A percentile compares a stretch with the other conserved stretches of the same genome.
phyloP scores from a whole-genome alignment of 2,113 vertebrate genomes.

The Eretmochelys imbricata region DNA sequence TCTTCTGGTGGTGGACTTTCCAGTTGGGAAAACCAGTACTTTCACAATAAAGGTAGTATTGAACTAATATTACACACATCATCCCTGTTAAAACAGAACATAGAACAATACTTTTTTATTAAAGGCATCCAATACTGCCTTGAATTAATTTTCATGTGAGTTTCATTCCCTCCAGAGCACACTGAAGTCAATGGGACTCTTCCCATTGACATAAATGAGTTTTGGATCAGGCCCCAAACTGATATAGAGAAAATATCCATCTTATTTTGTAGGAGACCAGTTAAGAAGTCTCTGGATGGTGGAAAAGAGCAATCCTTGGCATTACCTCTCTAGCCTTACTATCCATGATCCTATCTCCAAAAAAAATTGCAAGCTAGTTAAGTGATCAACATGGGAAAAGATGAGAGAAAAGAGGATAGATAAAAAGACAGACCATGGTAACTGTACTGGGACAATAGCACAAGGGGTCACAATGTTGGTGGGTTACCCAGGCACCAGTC shows the following conservation, averaged over 20 bases:
- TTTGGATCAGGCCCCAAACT: background rate
- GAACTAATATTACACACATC: background rate
- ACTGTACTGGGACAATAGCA: background rate
- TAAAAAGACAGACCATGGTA: background rate
- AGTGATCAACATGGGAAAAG: background rate
- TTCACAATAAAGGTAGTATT: background rate
- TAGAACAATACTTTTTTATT: background rate
- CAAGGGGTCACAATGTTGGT: no score
- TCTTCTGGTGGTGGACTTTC: background rate
- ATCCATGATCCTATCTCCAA: background rate
- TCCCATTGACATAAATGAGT: background rate
- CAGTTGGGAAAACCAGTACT: background rate
- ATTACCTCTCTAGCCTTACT: background rate
- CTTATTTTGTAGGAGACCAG: background rate
- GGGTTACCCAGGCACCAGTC: no score
- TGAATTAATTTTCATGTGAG: background rate
- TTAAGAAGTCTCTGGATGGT: background rate
- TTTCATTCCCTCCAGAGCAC: background rate
- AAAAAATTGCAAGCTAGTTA: background rate
- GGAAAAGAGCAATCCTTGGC: background rate
- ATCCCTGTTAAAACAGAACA: background rate
- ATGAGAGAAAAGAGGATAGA: background rate
- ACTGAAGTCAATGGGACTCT: background rate
- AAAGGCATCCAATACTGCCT: background rate
- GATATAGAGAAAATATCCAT: background rate